Evolutionary conservation across 2,797 vertebrate genomes (phyloP).

Genomic region (Salarias fasciatus): DNA sequence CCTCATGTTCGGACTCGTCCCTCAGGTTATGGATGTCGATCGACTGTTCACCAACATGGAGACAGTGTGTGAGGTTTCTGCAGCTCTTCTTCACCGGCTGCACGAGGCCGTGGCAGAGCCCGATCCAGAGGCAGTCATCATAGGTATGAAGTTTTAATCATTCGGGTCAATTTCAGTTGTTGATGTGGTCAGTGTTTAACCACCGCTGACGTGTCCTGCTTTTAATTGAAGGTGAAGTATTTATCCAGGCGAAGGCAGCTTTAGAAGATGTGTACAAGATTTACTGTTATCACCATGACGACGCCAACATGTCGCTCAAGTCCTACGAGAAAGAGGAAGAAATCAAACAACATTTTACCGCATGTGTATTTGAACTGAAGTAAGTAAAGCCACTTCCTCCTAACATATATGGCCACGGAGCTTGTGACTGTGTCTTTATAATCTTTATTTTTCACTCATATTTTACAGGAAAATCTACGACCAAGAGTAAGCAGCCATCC

Average conservation of each 20-base stretch:
- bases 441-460: slow-evolving; percentile 15
- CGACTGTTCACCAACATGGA: slow-evolving; percentile 96
- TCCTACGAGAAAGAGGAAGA: slow-evolving; percentile 93
- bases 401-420: neutral
- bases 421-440: neutral
- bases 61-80: slow-evolving; percentile 90
- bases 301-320: slow-evolving; percentile 90
- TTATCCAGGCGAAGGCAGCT: slow-evolving; percentile 91
- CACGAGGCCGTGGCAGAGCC: slow-evolving; percentile 88
- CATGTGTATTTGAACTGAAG: slow-evolving; percentile 91
- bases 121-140: slow-evolving; percentile 88
- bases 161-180: neutral
- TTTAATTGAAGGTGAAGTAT: slow-evolving; percentile 90
- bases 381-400: slow-evolving; percentile 74
- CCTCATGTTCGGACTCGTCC: no score
- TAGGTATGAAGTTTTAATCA: slow-evolving; percentile 80
- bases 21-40: slow-evolving; percentile 91
- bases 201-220: neutral
- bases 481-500: slow-evolving; percentile 88
- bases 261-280: slow-evolving; percentile 96
- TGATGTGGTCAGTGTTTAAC: neutral
- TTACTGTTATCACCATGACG: slow-evolving; percentile 96
- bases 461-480: slow-evolving; percentile 91
- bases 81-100: slow-evolving; percentile 87
- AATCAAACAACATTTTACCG: slow-evolving; percentile 89